Evolutionary conservation across 2,797 vertebrate genomes (phyloP).

Genomic region (Melanitta fusca): DNA sequence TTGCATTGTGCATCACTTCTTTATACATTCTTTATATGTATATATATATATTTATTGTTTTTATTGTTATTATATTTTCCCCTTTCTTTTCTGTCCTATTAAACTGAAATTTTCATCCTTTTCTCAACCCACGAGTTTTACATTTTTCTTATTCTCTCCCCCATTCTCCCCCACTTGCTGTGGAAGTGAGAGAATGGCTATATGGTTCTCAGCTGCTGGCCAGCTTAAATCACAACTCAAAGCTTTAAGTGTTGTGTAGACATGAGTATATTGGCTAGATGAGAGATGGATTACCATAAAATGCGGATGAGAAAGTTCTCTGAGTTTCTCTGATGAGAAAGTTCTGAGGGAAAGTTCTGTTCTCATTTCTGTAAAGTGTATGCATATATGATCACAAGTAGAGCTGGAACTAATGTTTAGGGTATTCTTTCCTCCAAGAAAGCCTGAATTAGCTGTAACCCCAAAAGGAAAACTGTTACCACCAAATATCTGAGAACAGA

Average conservation of each 20-base stretch:
- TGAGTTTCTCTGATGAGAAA: no score
- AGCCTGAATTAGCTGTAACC: neutral
- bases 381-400: neutral
- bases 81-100: no score
- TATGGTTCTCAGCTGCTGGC: no score
- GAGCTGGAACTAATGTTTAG: neutral
- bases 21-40: no score
- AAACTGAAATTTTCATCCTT: no score
- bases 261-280: neutral
- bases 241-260: neutral
- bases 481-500: neutral
- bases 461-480: neutral
- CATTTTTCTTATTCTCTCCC: no score
- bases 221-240: neutral
- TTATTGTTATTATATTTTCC: no score
- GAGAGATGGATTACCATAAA: neutral
- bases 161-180: no score
- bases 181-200: no score
- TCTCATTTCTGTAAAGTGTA: neutral
- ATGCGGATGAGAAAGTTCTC: neutral
- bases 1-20: no score
- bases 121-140: no score
- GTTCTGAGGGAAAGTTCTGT: neutral
- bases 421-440: neutral
- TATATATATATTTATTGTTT: no score